Conservation (phyloP, 2,113 vertebrate genomes). For the Sitta europaea region DNA sequence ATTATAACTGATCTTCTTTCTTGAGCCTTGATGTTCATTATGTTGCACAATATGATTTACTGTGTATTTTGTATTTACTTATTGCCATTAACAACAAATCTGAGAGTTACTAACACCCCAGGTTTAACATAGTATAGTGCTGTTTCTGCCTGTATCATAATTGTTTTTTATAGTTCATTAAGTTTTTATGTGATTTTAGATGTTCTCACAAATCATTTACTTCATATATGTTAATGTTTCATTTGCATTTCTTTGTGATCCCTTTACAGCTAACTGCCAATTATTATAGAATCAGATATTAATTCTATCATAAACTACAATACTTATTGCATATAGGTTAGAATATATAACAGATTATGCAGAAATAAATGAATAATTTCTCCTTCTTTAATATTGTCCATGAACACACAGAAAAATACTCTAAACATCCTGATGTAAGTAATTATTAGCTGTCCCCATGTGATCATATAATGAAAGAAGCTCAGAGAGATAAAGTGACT, state of each 20-base stretch:
- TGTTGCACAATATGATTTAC: background rate
- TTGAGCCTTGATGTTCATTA: background rate
- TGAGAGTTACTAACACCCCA: background rate
- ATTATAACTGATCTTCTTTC: background rate
- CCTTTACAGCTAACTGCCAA: background rate
- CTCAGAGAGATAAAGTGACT: background rate
- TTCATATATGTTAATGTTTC: constrained; percentile 19
- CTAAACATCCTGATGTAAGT: background rate
- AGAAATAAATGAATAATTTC: background rate
- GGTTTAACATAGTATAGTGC: background rate
- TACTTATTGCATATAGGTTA: background rate
- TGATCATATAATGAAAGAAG: background rate
- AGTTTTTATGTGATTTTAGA: constrained; percentile 43
- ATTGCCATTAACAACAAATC: background rate
- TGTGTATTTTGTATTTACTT: constrained; percentile 6
- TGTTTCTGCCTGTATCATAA: constrained; percentile 16
- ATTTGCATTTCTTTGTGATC: constrained; percentile 3
- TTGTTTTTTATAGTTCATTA: constrained; percentile 52
- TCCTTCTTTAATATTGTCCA: background rate
- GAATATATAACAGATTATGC: background rate
- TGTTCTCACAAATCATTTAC: background rate
- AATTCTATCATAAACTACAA: background rate
- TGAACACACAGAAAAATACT: background rate
- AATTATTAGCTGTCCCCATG: background rate
- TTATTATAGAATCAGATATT: background rate